Conservation (phyloP, 2,113 vertebrate genomes). For the Oncorhynchus nerka region DNA sequence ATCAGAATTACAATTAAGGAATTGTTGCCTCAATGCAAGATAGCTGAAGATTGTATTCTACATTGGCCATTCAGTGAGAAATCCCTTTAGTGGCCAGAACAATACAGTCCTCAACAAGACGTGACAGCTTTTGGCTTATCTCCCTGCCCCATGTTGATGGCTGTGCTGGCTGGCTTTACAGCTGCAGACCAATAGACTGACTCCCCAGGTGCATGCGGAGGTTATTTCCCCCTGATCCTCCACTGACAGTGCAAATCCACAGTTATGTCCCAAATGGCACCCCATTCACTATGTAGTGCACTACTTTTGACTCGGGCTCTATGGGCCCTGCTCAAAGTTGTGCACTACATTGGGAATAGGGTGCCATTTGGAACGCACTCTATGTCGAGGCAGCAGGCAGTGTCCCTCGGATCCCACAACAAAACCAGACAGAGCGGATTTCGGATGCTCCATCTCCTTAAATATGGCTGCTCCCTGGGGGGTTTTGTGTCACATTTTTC, state of each 20-base stretch:
- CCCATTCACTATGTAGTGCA: too few relatives aligned
- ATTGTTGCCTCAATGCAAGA: conserved; percentile 31
- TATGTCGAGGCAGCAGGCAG: not conserved
- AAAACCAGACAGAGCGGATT: conserved; percentile 21
- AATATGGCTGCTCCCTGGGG: conserved; percentile 5
- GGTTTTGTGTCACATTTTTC: conserved; percentile 9
- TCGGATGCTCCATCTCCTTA: conserved; percentile 21
- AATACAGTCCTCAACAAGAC: conserved; percentile 36
- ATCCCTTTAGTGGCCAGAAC: conserved; percentile 35
- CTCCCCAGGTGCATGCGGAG: conserved; percentile 1
- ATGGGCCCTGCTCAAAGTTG: too few relatives aligned
- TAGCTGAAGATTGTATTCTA: conserved; percentile 9
- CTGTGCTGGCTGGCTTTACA: conserved; percentile 26
- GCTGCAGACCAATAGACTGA: conserved; percentile 36
- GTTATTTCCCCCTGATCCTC: conserved; percentile 42
- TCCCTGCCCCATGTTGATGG: conserved; percentile 35
- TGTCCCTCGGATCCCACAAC: conserved; percentile 22
- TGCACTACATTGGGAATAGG: too few relatives aligned
- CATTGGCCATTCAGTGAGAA: conserved; percentile 23
- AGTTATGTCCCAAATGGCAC: not conserved
- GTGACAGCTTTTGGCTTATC: conserved; percentile 42
- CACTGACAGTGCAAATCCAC: conserved; percentile 44
- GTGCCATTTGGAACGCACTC: too few relatives aligned
- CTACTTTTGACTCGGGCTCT: too few relatives aligned
- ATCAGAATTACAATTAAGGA: conserved; percentile 32